Conservation (phyloP, 1,140 invertebrate genomes). For the Panulirus ornatus region DNA sequence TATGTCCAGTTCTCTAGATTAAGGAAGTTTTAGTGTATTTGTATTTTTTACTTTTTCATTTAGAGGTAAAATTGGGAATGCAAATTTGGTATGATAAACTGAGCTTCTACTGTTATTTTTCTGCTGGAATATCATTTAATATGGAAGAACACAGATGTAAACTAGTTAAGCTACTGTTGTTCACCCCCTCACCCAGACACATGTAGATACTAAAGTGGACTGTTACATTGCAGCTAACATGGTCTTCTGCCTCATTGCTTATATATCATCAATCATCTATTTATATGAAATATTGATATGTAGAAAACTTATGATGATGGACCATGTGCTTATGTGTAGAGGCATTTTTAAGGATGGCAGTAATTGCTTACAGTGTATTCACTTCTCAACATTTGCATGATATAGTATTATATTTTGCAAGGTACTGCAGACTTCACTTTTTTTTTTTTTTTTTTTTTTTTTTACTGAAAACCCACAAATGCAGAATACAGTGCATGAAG, state of each 20-base stretch:
- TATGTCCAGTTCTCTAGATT: no score
- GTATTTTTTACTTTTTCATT: no score
- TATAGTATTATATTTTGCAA: conserved; percentile 16
- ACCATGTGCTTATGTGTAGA: conserved; percentile 17
- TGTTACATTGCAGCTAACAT: conserved; percentile 34
- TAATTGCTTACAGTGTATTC: not conserved
- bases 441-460: not conserved
- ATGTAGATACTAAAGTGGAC: conserved; percentile 27
- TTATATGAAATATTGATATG: not conserved
- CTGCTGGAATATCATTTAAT: not conserved
- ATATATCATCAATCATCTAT: not conserved
- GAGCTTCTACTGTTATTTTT: not conserved
- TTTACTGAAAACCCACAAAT: not conserved
- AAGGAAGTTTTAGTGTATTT: no score
- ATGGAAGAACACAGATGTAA: not conserved
- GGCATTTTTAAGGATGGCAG: not conserved
- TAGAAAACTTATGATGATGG: not conserved
- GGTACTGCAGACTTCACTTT: conserved; percentile 15
- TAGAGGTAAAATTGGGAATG: no score
- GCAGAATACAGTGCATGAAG: conserved; percentile 20
- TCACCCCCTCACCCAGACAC: not conserved
- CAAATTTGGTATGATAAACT: not conserved
- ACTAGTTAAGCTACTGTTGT: not conserved
- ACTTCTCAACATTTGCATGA: conserved; percentile 19
- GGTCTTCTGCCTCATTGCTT: conserved; percentile 26